A percentile compares a stretch with the other conserved stretches of the same genome.
phyloP scores from a whole-genome alignment of 1,140 invertebrate genomes.

The Stratiolaelaps scimitus region DNA sequence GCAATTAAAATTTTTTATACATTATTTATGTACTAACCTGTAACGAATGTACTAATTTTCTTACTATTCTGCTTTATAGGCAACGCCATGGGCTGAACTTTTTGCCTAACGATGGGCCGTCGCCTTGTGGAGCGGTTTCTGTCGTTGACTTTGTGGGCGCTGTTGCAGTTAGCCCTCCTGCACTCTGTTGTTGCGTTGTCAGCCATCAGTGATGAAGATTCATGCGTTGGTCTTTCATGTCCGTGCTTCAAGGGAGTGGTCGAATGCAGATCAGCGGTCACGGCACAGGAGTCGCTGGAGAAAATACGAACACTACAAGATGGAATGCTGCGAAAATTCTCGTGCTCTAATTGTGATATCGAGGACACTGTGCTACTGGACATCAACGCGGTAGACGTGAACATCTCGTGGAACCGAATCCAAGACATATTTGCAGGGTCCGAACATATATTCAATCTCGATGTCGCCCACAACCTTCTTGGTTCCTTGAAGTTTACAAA shows the following conservation, averaged over 20 bases:
- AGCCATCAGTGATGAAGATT: background rate
- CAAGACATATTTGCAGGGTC: background rate
- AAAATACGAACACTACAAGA: background rate
- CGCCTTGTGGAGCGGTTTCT: too few species aligned
- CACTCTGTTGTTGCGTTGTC: background rate
- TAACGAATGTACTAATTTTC: too few species aligned
- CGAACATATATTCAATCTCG: conserved; percentile 3
- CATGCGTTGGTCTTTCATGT: background rate
- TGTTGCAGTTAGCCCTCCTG: conserved; percentile 55
- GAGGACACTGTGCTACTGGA: background rate
- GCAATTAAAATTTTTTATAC: too few species aligned
- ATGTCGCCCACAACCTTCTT: conserved; percentile 6
- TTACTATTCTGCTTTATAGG: conserved; percentile 2
- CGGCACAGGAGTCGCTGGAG: background rate
- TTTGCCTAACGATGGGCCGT: too few species aligned
- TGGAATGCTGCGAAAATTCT: background rate
- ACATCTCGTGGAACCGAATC: conserved; percentile 3
- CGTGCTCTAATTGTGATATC: background rate
- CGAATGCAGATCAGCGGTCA: background rate
- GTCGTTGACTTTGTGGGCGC: conserved; percentile 41
- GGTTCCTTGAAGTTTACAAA: background rate
- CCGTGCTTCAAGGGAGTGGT: background rate
- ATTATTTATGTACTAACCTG: too few species aligned
- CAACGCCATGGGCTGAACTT: conserved; percentile 18
- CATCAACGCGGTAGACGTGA: conserved; percentile 20